Evolutionary conservation across 2,113 vertebrate species (phyloP).

Genomic region (Apteryx mantelli): DNA sequence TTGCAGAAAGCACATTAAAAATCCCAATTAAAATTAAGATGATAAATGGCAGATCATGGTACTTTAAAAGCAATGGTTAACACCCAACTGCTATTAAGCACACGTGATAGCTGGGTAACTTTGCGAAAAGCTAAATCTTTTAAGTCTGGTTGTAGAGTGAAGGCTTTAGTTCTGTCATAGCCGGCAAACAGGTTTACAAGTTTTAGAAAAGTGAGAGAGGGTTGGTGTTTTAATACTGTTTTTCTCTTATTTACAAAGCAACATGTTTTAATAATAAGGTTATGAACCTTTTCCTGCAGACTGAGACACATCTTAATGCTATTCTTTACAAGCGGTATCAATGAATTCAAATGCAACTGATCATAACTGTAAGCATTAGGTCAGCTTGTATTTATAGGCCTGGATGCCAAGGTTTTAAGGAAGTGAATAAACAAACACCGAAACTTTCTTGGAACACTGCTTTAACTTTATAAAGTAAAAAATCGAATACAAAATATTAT

Average conservation of each 20-base stretch:
- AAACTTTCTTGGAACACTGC: background rate
- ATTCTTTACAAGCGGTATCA: background rate
- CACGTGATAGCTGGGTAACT: background rate
- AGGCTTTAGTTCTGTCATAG: background rate
- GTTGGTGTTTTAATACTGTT: background rate
- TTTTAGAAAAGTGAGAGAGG: background rate
- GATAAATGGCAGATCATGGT: background rate
- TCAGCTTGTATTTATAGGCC: constrained; percentile 34
- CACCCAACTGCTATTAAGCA: background rate
- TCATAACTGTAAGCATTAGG: background rate
- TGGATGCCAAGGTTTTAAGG: constrained; percentile 2
- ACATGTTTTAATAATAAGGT: background rate
- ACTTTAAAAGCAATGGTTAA: background rate
- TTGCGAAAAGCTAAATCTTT: background rate
- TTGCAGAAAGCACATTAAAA: background rate
- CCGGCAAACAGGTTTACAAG: background rate
- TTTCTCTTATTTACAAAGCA: background rate
- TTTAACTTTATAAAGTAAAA: background rate
- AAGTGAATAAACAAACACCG: constrained; percentile 27
- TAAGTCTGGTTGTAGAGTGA: background rate
- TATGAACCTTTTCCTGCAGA: background rate
- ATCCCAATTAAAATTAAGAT: background rate
- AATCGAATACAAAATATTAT: background rate
- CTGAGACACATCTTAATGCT: background rate
- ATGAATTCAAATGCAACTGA: background rate